Evolutionary conservation across 2,888 invertebrate species (phyloP).

Genomic region (Oegoconia quadripuncta): DNA sequence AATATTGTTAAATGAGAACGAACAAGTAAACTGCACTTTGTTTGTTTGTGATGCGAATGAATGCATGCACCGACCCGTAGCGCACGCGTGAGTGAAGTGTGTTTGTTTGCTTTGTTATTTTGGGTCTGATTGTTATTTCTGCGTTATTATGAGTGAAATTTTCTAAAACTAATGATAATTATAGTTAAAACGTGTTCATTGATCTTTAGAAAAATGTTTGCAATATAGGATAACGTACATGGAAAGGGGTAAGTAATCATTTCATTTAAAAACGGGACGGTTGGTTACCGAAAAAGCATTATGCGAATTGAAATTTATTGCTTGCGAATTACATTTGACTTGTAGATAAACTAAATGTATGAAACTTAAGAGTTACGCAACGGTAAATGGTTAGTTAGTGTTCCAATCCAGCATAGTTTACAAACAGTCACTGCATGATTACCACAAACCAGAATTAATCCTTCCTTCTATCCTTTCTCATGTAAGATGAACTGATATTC

Average conservation of each 20-base stretch:
- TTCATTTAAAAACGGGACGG: conserved; percentile 23
- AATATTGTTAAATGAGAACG: no score
- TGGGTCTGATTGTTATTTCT: conserved; percentile 11
- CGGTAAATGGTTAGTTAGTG: neutral
- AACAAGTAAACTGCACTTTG: no score
- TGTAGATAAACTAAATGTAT: neutral
- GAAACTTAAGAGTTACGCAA: no score
- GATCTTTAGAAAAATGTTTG: conserved; percentile 12
- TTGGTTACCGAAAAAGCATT: conserved; percentile 10
- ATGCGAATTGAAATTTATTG: conserved; percentile 7
- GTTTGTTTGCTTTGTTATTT: conserved; percentile 20
- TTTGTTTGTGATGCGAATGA: no score
- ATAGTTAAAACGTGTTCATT: conserved; percentile 5
- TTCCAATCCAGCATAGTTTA: no score
- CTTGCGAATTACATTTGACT: conserved; percentile 14
- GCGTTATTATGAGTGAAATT: conserved; percentile 9
- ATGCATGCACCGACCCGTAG: conserved; percentile 9
- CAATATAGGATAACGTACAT: conserved; percentile 10
- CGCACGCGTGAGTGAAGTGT: conserved; percentile 9
- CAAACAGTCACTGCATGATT: no score
- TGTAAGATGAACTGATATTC: no score
- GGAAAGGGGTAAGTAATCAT: conserved; percentile 23
- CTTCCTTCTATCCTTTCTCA: no score
- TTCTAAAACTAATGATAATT: conserved; percentile 6
- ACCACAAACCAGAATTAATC: no score